Evolutionary conservation across 2,113 vertebrate species (phyloP), one percentile per base, ranked within the genome.

Genomic region (Rhabdornis inornatus): DNA sequence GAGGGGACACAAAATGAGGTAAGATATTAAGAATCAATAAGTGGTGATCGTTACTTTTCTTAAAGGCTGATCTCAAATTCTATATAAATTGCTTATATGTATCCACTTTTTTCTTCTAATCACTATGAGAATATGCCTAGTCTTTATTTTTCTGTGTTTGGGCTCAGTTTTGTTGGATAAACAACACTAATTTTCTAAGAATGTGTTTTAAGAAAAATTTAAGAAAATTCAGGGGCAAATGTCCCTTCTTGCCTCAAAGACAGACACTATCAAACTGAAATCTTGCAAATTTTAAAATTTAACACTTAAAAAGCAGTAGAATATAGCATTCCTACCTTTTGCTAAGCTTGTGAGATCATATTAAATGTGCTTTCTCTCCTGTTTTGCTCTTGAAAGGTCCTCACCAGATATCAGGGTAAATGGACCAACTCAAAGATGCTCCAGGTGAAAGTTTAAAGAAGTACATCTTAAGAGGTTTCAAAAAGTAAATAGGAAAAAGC

Each of bases 241-340:
- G 2, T 60, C 10, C 8, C 22, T 61, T 94, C n/a, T 66, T 81
- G 8, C 12, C 37, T 75, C 39, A 71, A 71, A 79, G 20, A 63
- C 15, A 83, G 28, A 44, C 10, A 80, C 30, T 55, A 50, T 66
- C 30, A 59, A 71, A 10, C 9, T 20, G 22, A 82, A 87, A 64
- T 64, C 13, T 28, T 39, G 7, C 7, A 72, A 55, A 72, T 84
- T 83, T 72, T 55, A 71, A 81, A 78, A 56, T 27, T 30, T 31
- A 82, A n/a, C 30, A 45, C 28, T 82, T 92, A 35, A 37, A 90
- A 92, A 65, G 1, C 6, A 49, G 24, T 23, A 68, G 4, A 57
- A 16, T 68, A 75, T 37, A 39, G 5, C 10, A 79, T 68, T 79
- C 78, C 45, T 92, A 89, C 74, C 60, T 94, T 89, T 82, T 85